Evolutionary conservation across 2,113 vertebrate species (phyloP).

Genomic region (Seriola dumerili): DNA sequence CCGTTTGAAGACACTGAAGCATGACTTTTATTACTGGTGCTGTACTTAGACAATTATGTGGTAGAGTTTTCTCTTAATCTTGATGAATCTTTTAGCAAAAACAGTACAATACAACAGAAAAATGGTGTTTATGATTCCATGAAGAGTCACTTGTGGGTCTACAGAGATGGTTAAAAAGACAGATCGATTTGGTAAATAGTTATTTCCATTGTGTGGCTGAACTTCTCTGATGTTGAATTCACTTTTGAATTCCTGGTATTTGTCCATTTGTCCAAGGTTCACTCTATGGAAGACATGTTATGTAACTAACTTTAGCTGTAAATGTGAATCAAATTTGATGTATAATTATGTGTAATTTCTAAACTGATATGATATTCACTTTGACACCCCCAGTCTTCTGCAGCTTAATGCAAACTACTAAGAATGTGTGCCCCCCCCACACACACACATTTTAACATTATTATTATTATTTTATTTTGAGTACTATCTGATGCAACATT

Average conservation of each 20-base stretch:
- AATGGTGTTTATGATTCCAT: neutral
- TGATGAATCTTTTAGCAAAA: neutral
- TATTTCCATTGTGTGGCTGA: neutral
- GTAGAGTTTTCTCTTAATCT: neutral
- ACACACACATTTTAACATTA: neutral
- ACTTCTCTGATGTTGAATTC: neutral
- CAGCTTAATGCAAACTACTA: conserved; percentile 23
- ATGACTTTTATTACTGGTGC: conserved; percentile 1
- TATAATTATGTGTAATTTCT: conserved; percentile 62
- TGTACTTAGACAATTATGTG: neutral
- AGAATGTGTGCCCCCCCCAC: neutral
- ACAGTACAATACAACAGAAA: neutral
- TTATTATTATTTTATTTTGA: neutral
- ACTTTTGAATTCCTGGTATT: neutral
- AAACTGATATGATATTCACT: conserved; percentile 58
- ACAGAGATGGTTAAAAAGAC: neutral
- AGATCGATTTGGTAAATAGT: neutral
- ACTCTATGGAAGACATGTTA: conserved; percentile 3
- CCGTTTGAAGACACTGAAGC: conserved; percentile 4
- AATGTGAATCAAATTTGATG: conserved; percentile 50
- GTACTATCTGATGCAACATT: too few relatives aligned
- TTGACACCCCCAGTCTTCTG: conserved; percentile 54
- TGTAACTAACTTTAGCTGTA: conserved; percentile 13
- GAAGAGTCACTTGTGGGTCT: neutral
- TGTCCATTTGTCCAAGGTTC: neutral